Percentiles rank a stretch among this genome's conserved stretches.
Conservation (phyloP, 2,888 invertebrate genomes). For the Yponomeuta sedellus region DNA sequence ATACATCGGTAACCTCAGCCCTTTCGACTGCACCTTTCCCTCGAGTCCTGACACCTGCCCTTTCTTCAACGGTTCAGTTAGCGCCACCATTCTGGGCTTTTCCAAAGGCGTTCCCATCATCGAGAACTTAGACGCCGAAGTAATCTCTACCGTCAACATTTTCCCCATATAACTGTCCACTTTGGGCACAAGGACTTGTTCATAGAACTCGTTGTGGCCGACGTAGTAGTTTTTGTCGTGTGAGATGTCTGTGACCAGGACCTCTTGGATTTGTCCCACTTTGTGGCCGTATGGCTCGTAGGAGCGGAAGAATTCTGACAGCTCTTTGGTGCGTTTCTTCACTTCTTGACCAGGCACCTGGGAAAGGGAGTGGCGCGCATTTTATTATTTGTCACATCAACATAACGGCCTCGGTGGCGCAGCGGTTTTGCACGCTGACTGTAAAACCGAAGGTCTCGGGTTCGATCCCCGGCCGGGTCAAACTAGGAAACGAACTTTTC, state of each 20-base stretch:
- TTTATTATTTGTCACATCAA: slow-evolving; percentile 5
- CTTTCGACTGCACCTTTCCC: slow-evolving; percentile 27
- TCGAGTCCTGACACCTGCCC: slow-evolving; percentile 73
- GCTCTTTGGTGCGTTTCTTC: slow-evolving; percentile 89
- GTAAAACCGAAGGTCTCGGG: no score
- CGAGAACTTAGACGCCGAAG: slow-evolving; percentile 83
- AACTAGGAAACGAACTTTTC: no score
- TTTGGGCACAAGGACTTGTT: slow-evolving; percentile 90
- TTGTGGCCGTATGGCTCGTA: slow-evolving; percentile 89
- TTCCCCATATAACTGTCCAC: slow-evolving; percentile 87
- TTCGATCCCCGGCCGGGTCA: no score
- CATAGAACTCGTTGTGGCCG: slow-evolving; percentile 96
- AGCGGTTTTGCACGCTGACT: no score
- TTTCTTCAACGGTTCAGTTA: slow-evolving; percentile 70
- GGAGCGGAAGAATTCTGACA: slow-evolving; percentile 92
- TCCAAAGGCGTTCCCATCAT: slow-evolving; percentile 83
- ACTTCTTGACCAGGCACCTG: slow-evolving; percentile 89
- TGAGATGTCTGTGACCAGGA: slow-evolving; percentile 95
- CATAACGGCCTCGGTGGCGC: no score
- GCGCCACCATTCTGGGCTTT: slow-evolving; percentile 69
- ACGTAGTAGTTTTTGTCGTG: slow-evolving; percentile 94
- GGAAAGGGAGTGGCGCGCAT: neutral
- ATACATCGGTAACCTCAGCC: slow-evolving; percentile 45
- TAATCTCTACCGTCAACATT: slow-evolving; percentile 85
- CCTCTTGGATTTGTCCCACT: slow-evolving; percentile 81